A percentile compares a stretch with the other conserved stretches of the same genome.
Conservation (phyloP, 1,140 invertebrate species). For the Euura lappo region DNA sequence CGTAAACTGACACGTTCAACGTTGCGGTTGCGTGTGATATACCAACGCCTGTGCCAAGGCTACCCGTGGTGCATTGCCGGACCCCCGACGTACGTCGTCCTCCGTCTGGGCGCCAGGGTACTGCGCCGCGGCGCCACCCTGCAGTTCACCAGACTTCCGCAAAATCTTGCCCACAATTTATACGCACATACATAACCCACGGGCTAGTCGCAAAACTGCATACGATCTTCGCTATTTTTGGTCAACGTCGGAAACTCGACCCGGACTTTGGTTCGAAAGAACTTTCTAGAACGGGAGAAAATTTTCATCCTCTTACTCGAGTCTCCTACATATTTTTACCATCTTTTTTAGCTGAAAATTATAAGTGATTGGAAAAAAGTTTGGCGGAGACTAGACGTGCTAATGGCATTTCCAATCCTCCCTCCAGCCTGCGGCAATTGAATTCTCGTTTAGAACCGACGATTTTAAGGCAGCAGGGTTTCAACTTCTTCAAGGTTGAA, state of each 20-base stretch:
- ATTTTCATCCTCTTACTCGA: neutral
- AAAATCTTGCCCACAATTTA: neutral
- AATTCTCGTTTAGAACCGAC: neutral
- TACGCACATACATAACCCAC: neutral
- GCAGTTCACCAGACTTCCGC: no score
- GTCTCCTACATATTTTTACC: no score
- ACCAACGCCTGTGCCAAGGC: neutral
- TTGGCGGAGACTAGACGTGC: neutral
- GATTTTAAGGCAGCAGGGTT: neutral
- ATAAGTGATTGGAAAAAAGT: neutral
- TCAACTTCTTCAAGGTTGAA: neutral
- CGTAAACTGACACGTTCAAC: neutral
- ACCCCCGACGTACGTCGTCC: neutral
- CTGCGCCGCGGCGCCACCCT: no score
- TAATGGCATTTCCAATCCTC: neutral
- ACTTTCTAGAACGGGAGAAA: no score
- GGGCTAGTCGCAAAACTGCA: no score
- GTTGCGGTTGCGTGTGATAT: neutral
- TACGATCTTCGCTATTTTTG: no score
- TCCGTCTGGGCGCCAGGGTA: neutral
- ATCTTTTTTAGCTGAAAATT: neutral
- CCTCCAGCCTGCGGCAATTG: neutral
- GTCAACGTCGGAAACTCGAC: no score
- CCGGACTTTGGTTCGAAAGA: no score
- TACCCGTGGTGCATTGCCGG: neutral